Evolutionary conservation across 2,888 invertebrate species (phyloP).

Genomic region (Theretra japonica): DNA sequence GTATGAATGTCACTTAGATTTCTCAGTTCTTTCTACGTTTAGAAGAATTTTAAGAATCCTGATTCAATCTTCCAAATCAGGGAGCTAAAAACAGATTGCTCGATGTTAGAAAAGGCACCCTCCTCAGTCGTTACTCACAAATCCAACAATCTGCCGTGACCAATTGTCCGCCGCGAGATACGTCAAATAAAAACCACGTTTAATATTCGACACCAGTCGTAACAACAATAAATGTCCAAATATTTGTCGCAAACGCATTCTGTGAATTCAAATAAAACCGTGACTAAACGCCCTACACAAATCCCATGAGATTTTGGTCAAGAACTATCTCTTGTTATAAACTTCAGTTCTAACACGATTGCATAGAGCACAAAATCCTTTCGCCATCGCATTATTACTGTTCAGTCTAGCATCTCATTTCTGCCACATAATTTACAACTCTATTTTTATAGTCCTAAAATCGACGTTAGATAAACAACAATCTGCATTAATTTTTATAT

Average conservation of each 20-base stretch:
- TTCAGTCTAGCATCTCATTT: not conserved
- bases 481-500: not conserved
- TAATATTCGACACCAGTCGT: constrained; percentile 78
- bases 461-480: not conserved
- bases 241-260: constrained; percentile 79
- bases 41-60: not conserved
- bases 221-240: constrained; percentile 81
- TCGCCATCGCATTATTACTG: constrained; percentile 33
- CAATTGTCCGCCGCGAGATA: constrained; percentile 56
- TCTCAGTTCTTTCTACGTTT: not conserved
- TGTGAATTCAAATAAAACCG: constrained; percentile 81
- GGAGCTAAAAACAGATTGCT: constrained; percentile 20
- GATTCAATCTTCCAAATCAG: constrained; percentile 16
- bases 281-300: constrained; percentile 74
- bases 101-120: constrained; percentile 32
- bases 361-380: constrained; percentile 46
- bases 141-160: constrained; percentile 64
- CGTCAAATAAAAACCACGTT: constrained; percentile 72
- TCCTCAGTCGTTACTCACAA: constrained; percentile 53
- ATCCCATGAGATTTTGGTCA: constrained; percentile 78
- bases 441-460: not conserved
- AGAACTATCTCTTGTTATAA: constrained; percentile 41
- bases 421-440: not conserved
- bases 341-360: constrained; percentile 40
- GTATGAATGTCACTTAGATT: no score